These are phyloP conservation scores for Erebia aethiops DNA, from an alignment of 2,888 invertebrate genomes.

Conservation along the genomic window DNA sequence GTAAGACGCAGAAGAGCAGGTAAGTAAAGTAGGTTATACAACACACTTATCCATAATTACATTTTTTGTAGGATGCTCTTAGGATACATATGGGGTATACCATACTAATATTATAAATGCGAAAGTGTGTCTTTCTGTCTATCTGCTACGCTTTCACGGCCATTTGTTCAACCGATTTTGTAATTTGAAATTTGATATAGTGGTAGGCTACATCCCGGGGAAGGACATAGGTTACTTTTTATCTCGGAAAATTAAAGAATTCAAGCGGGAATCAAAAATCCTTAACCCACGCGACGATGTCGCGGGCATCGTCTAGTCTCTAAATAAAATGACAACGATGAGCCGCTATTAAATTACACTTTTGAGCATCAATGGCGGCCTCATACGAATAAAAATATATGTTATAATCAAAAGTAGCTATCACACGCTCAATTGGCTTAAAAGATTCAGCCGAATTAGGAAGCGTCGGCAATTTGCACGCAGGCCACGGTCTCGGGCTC, in stretches of 20 bases:
- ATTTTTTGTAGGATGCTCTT: neutral
- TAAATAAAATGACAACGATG: neutral
- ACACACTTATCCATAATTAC: neutral
- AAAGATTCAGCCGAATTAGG: slow-evolving; percentile 46
- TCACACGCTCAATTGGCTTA: slow-evolving; percentile 33
- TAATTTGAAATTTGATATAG: too few relatives aligned
- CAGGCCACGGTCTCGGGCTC: slow-evolving; percentile 69
- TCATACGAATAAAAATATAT: neutral
- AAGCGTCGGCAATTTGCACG: slow-evolving; percentile 47
- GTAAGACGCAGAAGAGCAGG: too few relatives aligned
- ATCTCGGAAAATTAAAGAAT: too few relatives aligned
- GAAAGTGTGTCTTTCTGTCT: too few relatives aligned
- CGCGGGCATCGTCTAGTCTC: neutral
- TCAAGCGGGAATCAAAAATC: too few relatives aligned
- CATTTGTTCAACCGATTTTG: too few relatives aligned
- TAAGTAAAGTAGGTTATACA: neutral
- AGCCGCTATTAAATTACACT: slow-evolving; percentile 1
- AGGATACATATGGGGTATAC: too few relatives aligned
- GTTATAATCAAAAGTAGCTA: slow-evolving; percentile 13
- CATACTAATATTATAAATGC: too few relatives aligned
- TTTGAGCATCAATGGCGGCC: neutral
- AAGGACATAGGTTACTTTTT: too few relatives aligned
- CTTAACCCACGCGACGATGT: too few relatives aligned
- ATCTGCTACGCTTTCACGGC: too few relatives aligned
- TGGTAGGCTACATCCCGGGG: too few relatives aligned